These are phyloP conservation scores for Magallana gigas DNA, from an alignment of 1,140 invertebrate genomes.

Conservation along the genomic window DNA sequence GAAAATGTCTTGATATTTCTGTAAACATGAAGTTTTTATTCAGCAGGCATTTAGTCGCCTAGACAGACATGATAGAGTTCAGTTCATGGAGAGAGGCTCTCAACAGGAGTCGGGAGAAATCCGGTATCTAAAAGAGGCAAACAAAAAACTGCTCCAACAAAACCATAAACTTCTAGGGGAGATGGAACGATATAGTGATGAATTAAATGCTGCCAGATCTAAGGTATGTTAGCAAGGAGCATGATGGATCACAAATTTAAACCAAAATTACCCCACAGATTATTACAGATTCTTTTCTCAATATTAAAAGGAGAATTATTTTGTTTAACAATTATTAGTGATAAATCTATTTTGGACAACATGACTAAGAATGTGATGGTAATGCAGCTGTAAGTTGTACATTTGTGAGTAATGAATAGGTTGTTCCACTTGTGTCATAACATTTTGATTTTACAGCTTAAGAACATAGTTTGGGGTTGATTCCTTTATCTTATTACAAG, in stretches of 20 bases:
- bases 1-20: no score
- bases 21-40: not conserved
- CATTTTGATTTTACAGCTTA: no score
- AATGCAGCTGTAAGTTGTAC: no score
- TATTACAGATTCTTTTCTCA: not conserved
- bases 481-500: no score
- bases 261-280: not conserved
- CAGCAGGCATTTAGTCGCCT: not conserved
- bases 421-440: no score
- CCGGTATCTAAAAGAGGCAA: slow-evolving; percentile 63
- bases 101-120: slow-evolving; percentile 53
- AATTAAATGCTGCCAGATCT: slow-evolving; percentile 64
- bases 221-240: slow-evolving; percentile 58
- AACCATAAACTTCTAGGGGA: slow-evolving; percentile 73
- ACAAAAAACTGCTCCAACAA: slow-evolving; percentile 69
- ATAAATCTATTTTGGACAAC: no score
- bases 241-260: not conserved
- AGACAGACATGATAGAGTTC: slow-evolving; percentile 19
- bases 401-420: no score
- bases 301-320: no score
- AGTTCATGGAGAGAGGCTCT: slow-evolving; percentile 39
- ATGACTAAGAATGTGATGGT: no score
- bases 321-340: no score
- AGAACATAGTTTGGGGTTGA: no score
- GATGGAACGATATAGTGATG: slow-evolving; percentile 69